A percentile compares a stretch with the other conserved stretches of the same genome.
phyloP scores from a whole-genome alignment of 2,113 vertebrate genomes.

The Ptilorrhoa leucosticta region DNA sequence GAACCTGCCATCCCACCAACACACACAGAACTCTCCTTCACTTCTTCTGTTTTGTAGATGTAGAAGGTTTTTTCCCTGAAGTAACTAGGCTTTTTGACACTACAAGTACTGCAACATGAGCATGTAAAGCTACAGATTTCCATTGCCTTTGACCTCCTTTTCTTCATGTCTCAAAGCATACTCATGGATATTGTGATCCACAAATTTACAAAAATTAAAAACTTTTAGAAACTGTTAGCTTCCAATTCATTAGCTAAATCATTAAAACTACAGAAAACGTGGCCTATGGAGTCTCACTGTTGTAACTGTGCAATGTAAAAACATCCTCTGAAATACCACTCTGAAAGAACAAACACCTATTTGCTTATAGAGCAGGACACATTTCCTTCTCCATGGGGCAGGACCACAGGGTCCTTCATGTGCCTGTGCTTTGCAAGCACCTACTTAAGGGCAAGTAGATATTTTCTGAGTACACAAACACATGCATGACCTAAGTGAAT shows the following conservation, averaged over 20 bases:
- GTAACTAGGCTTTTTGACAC: background rate
- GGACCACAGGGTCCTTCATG: no score
- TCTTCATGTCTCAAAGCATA: background rate
- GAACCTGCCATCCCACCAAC: background rate
- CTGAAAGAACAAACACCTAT: background rate
- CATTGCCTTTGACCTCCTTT: background rate
- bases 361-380: no score
- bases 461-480: background rate
- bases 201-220: background rate
- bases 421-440: background rate
- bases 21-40: background rate
- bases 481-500: background rate
- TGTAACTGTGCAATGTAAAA: background rate
- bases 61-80: background rate
- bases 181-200: background rate
- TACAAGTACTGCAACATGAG: background rate
- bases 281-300: background rate
- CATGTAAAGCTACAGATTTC: background rate
- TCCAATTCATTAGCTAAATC: background rate
- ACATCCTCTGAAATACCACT: background rate
- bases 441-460: background rate
- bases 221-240: background rate
- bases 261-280: background rate
- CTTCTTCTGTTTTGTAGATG: background rate
- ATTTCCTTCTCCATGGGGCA: background rate